Evolutionary conservation across 2,888 invertebrate genomes (phyloP).

Genomic region (Philopedon plagiatum): DNA sequence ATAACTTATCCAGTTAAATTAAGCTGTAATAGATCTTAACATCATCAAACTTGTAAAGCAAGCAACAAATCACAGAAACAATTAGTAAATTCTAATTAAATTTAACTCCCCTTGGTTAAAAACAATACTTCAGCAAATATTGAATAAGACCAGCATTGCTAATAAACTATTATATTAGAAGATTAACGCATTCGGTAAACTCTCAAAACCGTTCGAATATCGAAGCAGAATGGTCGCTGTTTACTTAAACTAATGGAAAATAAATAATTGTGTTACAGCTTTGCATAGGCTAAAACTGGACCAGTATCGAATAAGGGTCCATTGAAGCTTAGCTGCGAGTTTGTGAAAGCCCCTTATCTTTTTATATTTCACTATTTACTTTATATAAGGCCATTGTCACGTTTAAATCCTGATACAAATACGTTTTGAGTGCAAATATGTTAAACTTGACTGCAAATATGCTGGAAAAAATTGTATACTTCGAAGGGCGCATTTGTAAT

Average conservation of each 20-base stretch:
- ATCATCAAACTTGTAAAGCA: too few species aligned
- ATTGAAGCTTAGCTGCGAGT: conserved; percentile 19
- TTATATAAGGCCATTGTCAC: background rate
- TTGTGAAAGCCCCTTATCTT: background rate
- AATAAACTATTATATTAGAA: background rate
- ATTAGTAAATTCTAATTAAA: too few species aligned
- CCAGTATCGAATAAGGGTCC: conserved; percentile 22
- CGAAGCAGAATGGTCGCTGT: conserved; percentile 1
- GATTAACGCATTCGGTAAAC: background rate
- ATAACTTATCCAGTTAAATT: too few species aligned
- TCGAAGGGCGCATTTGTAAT: too few species aligned
- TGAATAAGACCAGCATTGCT: background rate
- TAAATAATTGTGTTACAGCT: conserved; percentile 29
- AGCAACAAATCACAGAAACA: too few species aligned
- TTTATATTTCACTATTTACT: background rate
- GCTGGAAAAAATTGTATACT: too few species aligned
- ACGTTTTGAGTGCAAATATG: too few species aligned
- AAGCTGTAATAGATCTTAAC: too few species aligned
- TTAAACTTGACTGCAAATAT: too few species aligned
- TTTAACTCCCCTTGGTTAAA: too few species aligned
- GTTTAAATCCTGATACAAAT: background rate
- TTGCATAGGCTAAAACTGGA: conserved; percentile 23
- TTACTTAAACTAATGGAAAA: conserved; percentile 25
- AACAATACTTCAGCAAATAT: too few species aligned
- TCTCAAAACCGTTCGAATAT: background rate